Conservation (phyloP, 2,797 vertebrate genomes). For the Rhyacichthys aspro region DNA sequence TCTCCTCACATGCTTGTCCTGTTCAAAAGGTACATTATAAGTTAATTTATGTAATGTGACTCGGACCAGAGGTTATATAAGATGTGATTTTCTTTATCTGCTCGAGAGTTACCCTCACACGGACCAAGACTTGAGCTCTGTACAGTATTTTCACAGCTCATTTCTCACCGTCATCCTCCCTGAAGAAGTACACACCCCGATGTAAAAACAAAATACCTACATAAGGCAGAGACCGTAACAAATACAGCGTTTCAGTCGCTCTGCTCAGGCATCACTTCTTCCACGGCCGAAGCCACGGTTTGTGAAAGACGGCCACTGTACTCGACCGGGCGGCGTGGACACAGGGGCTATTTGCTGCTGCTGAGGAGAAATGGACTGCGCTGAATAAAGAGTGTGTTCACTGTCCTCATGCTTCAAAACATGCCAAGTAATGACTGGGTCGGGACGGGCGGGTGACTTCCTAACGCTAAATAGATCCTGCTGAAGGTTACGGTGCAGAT, state of each 20-base stretch:
- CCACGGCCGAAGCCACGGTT: conserved; percentile 33
- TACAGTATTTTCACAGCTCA: neutral
- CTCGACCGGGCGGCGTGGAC: conserved; percentile 41
- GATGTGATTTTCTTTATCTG: neutral
- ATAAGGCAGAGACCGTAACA: conserved; percentile 38
- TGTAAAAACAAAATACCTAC: conserved; percentile 39
- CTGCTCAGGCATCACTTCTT: conserved; percentile 64
- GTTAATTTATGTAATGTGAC: conserved; percentile 13
- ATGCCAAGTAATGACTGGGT: conserved; percentile 3
- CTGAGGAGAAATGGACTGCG: conserved; percentile 11
- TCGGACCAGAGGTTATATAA: conserved; percentile 2
- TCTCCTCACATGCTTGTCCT: conserved; percentile 26
- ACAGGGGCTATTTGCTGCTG: conserved; percentile 55
- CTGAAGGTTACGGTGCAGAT: neutral
- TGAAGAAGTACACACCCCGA: too few species aligned
- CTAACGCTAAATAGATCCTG: neutral
- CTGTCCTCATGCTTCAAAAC: conserved; percentile 6
- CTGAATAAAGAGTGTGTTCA: conserved; percentile 46
- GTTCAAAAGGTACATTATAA: conserved; percentile 17
- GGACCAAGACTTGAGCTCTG: neutral
- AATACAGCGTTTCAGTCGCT: conserved; percentile 41
- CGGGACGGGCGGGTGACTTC: conserved; percentile 1
- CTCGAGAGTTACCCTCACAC: neutral
- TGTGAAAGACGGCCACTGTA: conserved; percentile 72
- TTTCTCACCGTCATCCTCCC: neutral